Percentiles rank a stretch among this genome's conserved stretches.
Conservation (phyloP, 2,113 vertebrate genomes). For the Sclerurus mexicanus region DNA sequence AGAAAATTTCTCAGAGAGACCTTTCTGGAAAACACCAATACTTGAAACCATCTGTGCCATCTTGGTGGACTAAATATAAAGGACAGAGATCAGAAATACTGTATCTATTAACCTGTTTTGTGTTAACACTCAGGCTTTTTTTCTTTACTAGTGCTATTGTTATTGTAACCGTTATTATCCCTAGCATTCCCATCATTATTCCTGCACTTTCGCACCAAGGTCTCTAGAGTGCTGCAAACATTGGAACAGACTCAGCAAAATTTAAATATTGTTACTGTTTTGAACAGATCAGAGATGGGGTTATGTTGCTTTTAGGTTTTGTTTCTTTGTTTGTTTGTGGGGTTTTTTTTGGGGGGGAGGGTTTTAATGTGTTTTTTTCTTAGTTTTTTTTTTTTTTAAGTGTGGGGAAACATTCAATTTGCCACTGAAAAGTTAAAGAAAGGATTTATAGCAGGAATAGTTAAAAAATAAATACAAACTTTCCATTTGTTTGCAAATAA, state of each 20-base stretch:
- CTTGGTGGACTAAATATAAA: not conserved
- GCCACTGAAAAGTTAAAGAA: not conserved
- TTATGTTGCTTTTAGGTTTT: not conserved
- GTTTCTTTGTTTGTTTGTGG: not conserved
- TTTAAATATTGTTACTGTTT: not conserved
- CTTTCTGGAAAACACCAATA: not conserved
- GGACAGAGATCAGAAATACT: not conserved
- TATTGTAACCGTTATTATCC: not conserved
- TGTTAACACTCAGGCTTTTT: not conserved
- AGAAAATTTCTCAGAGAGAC: not conserved
- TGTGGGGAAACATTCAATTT: not conserved
- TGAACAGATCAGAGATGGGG: not conserved
- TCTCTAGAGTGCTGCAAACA: not conserved
- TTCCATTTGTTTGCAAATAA: not conserved
- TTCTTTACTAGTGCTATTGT: not conserved
- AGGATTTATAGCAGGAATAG: not conserved
- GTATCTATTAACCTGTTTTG: not conserved
- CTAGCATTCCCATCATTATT: not conserved
- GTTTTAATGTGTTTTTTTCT: too few relatives aligned
- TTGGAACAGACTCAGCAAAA: not conserved
- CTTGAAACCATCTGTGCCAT: not conserved
- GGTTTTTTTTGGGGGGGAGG: rapidly evolving
- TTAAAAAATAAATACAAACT: not conserved
- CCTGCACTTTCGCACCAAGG: not conserved
- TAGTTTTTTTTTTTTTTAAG: not conserved